Conservation (phyloP, 2,888 invertebrate genomes). For the Globia sparganii region DNA sequence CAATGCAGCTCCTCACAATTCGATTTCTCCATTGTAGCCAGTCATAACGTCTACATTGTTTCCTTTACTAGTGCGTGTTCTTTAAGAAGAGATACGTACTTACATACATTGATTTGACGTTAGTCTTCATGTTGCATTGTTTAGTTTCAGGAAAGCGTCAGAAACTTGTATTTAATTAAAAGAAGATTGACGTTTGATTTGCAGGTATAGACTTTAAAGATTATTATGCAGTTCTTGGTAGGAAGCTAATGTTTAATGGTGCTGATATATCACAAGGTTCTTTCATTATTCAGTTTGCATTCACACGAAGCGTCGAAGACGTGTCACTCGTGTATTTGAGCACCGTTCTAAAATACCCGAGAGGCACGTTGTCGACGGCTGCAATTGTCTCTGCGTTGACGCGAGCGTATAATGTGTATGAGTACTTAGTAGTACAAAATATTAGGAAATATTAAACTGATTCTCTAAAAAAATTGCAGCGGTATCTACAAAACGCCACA, state of each 20-base stretch:
- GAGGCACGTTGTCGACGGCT: no score
- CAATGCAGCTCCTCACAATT: conserved; percentile 5
- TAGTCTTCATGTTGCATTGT: conserved; percentile 1
- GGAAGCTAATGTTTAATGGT: no score
- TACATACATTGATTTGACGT: conserved; percentile 19
- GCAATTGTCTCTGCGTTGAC: no score
- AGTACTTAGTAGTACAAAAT: neutral
- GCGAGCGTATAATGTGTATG: no score
- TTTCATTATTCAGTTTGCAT: no score
- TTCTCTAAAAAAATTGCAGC: neutral
- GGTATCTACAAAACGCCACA: no score
- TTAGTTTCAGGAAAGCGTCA: neutral
- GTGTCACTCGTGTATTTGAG: no score
- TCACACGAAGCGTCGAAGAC: no score
- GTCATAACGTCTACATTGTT: conserved; percentile 31
- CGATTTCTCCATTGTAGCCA: conserved; percentile 24
- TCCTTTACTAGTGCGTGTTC: conserved; percentile 1
- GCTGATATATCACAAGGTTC: no score
- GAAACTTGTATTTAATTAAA: neutral
- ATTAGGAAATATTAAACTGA: neutral
- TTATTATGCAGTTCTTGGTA: neutral
- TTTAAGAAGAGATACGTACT: conserved; percentile 7
- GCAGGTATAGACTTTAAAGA: neutral
- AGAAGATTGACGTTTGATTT: no score
- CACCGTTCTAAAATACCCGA: no score